Evolutionary conservation across 2,113 vertebrate species (phyloP), one percentile per base, ranked within the genome.

Genomic region (Nycticryphes semicollaris): DNA sequence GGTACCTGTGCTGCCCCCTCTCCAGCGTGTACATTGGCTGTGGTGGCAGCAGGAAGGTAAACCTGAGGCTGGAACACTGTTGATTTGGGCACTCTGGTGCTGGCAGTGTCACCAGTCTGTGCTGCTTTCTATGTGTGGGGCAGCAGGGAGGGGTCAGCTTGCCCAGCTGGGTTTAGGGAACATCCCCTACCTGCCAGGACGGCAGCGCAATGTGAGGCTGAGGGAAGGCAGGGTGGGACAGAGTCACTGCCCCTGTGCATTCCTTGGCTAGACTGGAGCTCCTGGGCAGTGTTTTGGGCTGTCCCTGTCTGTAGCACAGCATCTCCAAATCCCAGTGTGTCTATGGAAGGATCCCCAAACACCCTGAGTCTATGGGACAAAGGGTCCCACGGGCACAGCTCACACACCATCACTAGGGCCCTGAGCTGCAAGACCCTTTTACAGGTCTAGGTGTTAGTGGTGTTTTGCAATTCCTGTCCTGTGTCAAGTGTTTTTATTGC

Each of bases 401-500:
- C 0, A 0, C 31, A 48, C 60, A 25, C 12, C 28, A 1, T 31
- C 4, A 8, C 63, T 25, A 54, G 20, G 33, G 5, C 43, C 63
- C 51, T 76, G 72, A 83, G 27, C 95, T 62, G 12, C 0, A 0
- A 67, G 62, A 63, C 24, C 33, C 27, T 47, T 74, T 24, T 47
- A n/a, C 45, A 70, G 30, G 47, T 60, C 3, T 0, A 39, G 0
- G 4, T 17, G 56, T 39, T 25, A 25, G 27, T 10, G 45, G 10
- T 35, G 27, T 47, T 73, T 63, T 60, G 35, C 20, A n/a, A 0
- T 64, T 84, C 63, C 37, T 37, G 28, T 28, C 11, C 14, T 43
- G 10, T 3, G 14, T 41, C 60, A 50, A 90, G 28, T 8, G 4
- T 57, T 74, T 69, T 48, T 31, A 23, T 45, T 48, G 39, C 54